phyloP scores from a whole-genome alignment of 2,888 invertebrate species.

The Tachina lurida region DNA sequence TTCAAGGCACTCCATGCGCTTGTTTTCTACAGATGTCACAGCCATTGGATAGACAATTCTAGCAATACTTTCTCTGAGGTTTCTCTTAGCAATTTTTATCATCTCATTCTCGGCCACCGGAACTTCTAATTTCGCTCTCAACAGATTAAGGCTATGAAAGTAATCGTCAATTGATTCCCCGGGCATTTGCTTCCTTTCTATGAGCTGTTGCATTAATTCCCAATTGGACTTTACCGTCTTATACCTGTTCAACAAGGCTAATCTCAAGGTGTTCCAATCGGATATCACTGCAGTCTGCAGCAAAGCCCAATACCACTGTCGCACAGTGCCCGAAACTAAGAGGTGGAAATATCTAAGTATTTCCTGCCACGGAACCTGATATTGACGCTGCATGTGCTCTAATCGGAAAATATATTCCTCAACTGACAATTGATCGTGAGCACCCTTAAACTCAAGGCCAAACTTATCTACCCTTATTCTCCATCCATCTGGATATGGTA shows the following conservation, averaged over 20 bases:
- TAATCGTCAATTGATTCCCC: neutral
- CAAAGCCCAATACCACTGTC: conserved; percentile 4
- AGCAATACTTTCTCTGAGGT: neutral
- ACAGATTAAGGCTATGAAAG: neutral
- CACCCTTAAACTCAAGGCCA: neutral
- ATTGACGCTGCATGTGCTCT: conserved; percentile 1
- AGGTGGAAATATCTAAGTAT: neutral
- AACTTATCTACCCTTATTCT: conserved; percentile 35
- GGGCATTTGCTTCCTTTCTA: neutral
- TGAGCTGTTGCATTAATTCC: neutral
- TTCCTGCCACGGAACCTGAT: neutral
- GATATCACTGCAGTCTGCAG: neutral
- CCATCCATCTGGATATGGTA: too few relatives aligned
- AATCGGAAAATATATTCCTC: neutral
- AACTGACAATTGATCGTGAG: neutral
- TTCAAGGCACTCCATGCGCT: neutral
- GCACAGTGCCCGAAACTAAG: neutral
- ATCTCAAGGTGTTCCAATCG: neutral
- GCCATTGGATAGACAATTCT: conserved; percentile 1
- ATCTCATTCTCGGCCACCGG: conserved; percentile 1
- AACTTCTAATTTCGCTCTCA: neutral
- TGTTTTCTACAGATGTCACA: neutral
- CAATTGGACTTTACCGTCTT: neutral
- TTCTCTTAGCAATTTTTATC: conserved; percentile 1
- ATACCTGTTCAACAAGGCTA: neutral